These are phyloP conservation scores for Actinostola sp. DNA, from an alignment of 92 coral and sea anemone species.

Conservation along the genomic window DNA sequence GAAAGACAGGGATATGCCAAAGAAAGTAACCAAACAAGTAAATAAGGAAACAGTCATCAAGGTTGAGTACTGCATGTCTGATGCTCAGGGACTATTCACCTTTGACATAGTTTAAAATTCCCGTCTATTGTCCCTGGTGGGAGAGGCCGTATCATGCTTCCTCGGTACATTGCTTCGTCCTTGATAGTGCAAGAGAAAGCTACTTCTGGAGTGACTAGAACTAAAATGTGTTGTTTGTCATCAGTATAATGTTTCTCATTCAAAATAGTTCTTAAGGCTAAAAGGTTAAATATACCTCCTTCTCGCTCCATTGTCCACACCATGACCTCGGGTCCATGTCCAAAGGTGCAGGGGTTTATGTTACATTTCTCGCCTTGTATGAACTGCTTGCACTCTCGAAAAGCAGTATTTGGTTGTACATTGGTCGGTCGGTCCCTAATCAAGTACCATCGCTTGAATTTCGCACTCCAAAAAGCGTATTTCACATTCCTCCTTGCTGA, in stretches of 20 bases:
- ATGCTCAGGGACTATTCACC: constrained; percentile 18
- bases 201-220: not conserved
- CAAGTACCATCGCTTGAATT: constrained; percentile 38
- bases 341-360: constrained; percentile 56
- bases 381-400: constrained; percentile 51
- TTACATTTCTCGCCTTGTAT: constrained; percentile 24
- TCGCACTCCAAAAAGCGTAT: constrained; percentile 68
- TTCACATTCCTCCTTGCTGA: constrained; percentile 22
- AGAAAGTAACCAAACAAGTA: too few relatives aligned
- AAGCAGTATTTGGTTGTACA: constrained; percentile 29
- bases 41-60: too few relatives aligned
- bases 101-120: constrained; percentile 41
- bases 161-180: not conserved
- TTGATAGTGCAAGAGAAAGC: not conserved
- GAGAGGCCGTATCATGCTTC: constrained; percentile 35
- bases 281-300: constrained; percentile 38
- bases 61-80: too few relatives aligned
- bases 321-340: constrained; percentile 70
- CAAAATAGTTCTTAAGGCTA: too few relatives aligned
- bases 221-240: not conserved
- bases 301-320: constrained; percentile 77
- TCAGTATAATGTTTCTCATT: not conserved
- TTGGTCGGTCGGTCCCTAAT: constrained; percentile 56
- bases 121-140: constrained; percentile 50
- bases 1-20: too few relatives aligned